A percentile compares a stretch with the other conserved stretches of the same genome.
phyloP scores from a whole-genome alignment of 1,140 invertebrate species.

The Sycophila sp. region DNA sequence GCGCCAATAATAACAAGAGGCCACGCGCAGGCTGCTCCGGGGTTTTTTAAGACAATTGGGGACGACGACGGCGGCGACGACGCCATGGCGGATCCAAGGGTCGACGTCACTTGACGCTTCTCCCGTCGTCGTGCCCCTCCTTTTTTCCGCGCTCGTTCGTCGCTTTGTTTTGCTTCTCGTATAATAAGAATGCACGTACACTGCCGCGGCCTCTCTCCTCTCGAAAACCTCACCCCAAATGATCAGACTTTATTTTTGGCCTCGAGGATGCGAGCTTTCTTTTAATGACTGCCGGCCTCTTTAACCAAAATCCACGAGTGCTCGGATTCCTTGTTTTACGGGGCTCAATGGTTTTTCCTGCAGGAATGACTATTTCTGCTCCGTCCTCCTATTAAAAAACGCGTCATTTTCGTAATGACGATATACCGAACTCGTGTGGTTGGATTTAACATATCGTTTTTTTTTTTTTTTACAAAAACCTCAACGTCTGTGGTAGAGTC shows the following conservation, averaged over 20 bases:
- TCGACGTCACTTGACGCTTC: not conserved
- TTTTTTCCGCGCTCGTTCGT: not conserved
- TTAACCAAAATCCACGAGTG: not conserved
- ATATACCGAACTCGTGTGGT: too few relatives aligned
- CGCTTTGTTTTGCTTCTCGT: not conserved
- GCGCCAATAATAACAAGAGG: slow-evolving; percentile 32
- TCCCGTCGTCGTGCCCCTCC: not conserved
- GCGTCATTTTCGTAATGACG: too few relatives aligned
- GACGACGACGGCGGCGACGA: not conserved
- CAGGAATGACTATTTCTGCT: too few relatives aligned
- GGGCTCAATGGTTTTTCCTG: too few relatives aligned
- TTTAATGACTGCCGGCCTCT: not conserved
- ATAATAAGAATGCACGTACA: not conserved
- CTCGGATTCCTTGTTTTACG: too few relatives aligned
- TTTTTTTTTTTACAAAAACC: too few relatives aligned
- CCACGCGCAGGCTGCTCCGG: not conserved
- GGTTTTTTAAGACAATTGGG: not conserved
- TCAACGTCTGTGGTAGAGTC: too few relatives aligned
- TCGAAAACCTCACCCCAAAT: too few relatives aligned
- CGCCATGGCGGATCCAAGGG: not conserved
- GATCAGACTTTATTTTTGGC: slow-evolving; percentile 1
- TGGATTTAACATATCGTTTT: too few relatives aligned
- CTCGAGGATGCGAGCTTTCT: not conserved
- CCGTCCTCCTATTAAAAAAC: too few relatives aligned
- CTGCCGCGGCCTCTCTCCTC: not conserved